phyloP scores from a whole-genome alignment of 2,888 invertebrate species.

The Meteorus cinctellus region DNA sequence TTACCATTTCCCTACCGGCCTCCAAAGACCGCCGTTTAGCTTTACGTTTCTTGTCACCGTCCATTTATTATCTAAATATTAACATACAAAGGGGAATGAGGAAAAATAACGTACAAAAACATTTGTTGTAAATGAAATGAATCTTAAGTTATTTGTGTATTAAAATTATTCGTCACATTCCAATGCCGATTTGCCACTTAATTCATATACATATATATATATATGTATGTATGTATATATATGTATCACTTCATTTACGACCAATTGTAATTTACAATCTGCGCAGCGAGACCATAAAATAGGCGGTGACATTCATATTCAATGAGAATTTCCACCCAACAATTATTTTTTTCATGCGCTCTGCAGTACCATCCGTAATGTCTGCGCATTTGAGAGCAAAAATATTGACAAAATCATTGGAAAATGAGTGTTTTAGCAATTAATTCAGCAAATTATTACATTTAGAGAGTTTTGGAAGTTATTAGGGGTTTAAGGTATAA shows the following conservation, averaged over 20 bases:
- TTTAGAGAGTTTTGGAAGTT: background rate
- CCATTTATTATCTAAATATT: constrained; percentile 53
- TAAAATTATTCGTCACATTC: constrained; percentile 7
- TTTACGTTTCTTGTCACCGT: constrained; percentile 62
- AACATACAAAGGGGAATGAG: background rate
- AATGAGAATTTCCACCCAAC: too few species aligned
- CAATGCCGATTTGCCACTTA: background rate
- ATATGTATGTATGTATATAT: background rate
- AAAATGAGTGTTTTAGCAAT: too few species aligned
- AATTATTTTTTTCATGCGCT: background rate
- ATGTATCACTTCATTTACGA: constrained; percentile 5
- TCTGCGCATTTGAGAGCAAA: background rate
- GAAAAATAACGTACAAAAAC: background rate
- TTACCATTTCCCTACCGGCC: constrained; percentile 65
- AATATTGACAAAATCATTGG: background rate
- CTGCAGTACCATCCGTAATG: constrained; percentile 33
- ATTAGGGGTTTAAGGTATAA: background rate
- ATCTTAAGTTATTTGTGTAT: background rate
- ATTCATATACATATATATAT: background rate
- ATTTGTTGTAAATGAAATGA: background rate
- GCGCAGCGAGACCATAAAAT: constrained; percentile 30
- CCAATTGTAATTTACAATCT: constrained; percentile 37
- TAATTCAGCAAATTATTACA: background rate
- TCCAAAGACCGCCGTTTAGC: constrained; percentile 61
- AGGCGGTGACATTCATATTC: background rate